These are phyloP conservation scores for Macrosiphum euphorbiae DNA, from an alignment of 2,888 invertebrate genomes.

Conservation along the genomic window DNA sequence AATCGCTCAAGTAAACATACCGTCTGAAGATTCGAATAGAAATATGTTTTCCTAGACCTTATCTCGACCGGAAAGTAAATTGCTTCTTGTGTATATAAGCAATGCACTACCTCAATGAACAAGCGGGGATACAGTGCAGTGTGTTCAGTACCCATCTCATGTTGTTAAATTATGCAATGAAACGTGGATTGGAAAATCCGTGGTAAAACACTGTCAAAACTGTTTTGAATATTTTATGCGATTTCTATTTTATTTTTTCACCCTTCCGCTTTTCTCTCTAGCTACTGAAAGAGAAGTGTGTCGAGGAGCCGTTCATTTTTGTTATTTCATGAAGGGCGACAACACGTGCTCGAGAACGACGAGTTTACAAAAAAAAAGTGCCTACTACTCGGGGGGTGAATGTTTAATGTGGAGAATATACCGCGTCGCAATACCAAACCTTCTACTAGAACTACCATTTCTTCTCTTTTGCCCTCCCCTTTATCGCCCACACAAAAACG, in stretches of 20 bases:
- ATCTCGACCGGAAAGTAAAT: background rate
- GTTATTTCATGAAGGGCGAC: conserved; percentile 51
- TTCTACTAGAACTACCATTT: conserved; percentile 32
- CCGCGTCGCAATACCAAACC: conserved; percentile 39
- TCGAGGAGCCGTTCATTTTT: conserved; percentile 50
- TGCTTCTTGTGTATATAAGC: conserved; percentile 1
- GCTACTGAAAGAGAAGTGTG: background rate
- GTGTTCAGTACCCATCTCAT: conserved; percentile 24
- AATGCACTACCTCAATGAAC: background rate
- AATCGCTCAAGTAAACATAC: background rate
- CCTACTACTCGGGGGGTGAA: conserved; percentile 42
- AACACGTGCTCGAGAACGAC: conserved; percentile 53
- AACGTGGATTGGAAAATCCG: conserved; percentile 61
- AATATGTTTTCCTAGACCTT: conserved; percentile 3
- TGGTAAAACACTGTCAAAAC: conserved; percentile 63
- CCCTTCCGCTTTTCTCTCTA: background rate
- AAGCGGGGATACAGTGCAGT: background rate
- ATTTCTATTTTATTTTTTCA: conserved; percentile 37
- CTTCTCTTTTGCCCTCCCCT: conserved; percentile 17
- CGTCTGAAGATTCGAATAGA: background rate
- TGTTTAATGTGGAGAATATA: conserved; percentile 58
- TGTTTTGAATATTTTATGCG: conserved; percentile 62
- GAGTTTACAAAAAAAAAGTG: conserved; percentile 34
- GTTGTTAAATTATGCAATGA: conserved; percentile 59
- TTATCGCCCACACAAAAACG: conserved; percentile 34